Evolutionary conservation across 1,140 invertebrate genomes (phyloP), one percentile per base, ranked within the genome.

Genomic region (Meloidogyne chitwoodi): DNA sequence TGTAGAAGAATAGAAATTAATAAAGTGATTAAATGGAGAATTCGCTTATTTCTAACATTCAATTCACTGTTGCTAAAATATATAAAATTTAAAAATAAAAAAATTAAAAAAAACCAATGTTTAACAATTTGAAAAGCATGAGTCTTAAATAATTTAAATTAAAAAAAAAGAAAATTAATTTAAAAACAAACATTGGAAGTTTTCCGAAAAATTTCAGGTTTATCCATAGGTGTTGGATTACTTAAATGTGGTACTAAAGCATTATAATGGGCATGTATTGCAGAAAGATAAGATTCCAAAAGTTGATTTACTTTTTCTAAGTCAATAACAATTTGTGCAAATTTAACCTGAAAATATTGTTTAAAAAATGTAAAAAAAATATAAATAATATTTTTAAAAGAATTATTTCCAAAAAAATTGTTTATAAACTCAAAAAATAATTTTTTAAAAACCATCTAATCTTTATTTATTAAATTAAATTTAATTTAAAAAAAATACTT

Each of bases 71-170:
- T 81, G 78, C 71, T 70, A 29, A 44, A 44, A 44, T 19, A 70
- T 48, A 41, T n/a, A 27, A 11, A 22, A 44, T 29, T 8, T 19
- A 16, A 31, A 16, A 44, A 44, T 56, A 48, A 8, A 10, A 16
- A n/a, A 2, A 19, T 11, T 22, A 66, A 41, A n/a, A 44, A 38
- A 68, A 48, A 70, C 68, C 80, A 82, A 62, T 82, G 81, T 61
- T 82, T 82, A 24, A 82, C 79, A 29, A 82, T 80, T 68, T 82
- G 81, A 69, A 66, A 79, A 2, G 81, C 81, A 44, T 83, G 76
- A 12, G 83, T 79, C 48, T 56, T 8, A n/a, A n/a, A 44, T 16
- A 16, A 19, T 16, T 44, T 16, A 44, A 44, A 44, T 44, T 44
- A 44, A 56, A n/a, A n/a, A 56, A 56, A 56, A 19, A 2, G 16